phyloP scores from a whole-genome alignment of 2,797 vertebrate genomes.

The Sarcoramphus papa region DNA sequence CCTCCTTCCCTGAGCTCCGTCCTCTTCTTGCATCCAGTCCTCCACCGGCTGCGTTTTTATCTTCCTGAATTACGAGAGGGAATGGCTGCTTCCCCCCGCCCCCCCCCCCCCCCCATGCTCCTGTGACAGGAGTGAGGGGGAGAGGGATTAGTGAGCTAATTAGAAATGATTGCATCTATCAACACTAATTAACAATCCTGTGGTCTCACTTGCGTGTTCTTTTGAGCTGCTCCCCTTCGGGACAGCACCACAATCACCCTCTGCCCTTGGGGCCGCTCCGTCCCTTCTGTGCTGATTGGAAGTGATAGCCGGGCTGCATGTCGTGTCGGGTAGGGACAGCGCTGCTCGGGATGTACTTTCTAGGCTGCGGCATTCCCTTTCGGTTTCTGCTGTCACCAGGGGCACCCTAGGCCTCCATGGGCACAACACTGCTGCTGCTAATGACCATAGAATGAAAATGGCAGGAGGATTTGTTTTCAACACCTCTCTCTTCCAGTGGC shows the following conservation, averaged over 20 bases:
- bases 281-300: conserved; percentile 69
- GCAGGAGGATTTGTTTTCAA: conserved; percentile 33
- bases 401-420: background rate
- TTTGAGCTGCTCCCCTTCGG: conserved; percentile 74
- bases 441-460: conserved; percentile 30
- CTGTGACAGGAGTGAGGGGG: conserved; percentile 6
- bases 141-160: conserved; percentile 82
- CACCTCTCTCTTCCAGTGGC: conserved; percentile 28
- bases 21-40: background rate
- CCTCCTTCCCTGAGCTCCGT: background rate
- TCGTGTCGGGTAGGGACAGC: background rate
- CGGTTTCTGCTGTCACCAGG: background rate
- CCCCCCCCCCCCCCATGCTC: no score
- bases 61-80: background rate
- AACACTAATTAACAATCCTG: conserved; percentile 77
- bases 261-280: conserved; percentile 62
- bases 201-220: conserved; percentile 73
- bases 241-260: conserved; percentile 64
- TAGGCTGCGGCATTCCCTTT: background rate
- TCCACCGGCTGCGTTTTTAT: background rate
- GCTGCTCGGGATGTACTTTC: background rate
- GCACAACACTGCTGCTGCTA: background rate
- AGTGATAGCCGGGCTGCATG: conserved; percentile 66
- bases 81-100: no score
- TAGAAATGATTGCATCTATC: conserved; percentile 83